A percentile compares a stretch with the other conserved stretches of the same genome.
phyloP scores from a whole-genome alignment of 2,113 vertebrate species.

The Sinosuthora webbiana region DNA sequence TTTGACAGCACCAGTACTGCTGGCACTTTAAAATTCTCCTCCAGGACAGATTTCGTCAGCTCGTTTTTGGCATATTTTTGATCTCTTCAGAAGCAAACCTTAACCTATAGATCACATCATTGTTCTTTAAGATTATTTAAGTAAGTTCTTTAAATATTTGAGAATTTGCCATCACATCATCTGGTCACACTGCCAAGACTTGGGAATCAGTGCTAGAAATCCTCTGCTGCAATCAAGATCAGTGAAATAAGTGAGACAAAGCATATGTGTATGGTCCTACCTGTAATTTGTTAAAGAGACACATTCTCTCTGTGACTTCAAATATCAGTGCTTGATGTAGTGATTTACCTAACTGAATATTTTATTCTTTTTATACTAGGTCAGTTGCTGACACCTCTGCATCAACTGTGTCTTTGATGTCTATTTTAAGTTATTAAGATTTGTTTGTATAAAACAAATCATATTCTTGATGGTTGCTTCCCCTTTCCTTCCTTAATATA shows the following conservation, averaged over 20 bases:
- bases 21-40: neutral
- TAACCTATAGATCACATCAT: neutral
- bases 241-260: neutral
- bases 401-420: neutral
- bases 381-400: neutral
- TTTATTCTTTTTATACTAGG: neutral
- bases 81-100: neutral
- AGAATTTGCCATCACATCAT: neutral
- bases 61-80: neutral
- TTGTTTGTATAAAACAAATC: neutral
- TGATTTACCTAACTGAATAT: neutral
- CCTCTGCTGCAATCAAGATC: neutral
- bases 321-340: neutral
- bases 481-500: neutral
- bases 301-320: neutral
- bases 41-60: neutral
- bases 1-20: neutral
- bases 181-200: neutral
- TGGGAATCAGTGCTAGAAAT: neutral
- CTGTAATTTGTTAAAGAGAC: neutral
- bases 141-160: neutral
- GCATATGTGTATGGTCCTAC: accelerated
- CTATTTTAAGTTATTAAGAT: neutral
- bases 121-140: neutral
- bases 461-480: neutral